phyloP scores from a whole-genome alignment of 2,888 invertebrate species.

The Synergus laeviventris region DNA sequence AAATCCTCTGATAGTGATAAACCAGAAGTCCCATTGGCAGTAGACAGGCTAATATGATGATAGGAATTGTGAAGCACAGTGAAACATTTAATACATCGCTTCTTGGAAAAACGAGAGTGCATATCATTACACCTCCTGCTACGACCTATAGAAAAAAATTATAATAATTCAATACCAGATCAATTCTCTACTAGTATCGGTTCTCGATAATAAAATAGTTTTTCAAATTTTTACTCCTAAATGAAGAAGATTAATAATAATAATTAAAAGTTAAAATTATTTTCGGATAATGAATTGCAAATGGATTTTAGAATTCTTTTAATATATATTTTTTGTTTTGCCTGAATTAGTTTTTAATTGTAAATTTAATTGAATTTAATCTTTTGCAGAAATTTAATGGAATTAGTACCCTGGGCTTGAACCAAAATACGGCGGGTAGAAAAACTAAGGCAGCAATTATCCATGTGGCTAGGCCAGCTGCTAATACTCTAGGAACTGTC shows the following conservation, averaged over 20 bases:
- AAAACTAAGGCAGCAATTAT: slow-evolving; percentile 76
- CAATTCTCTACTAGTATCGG: not conserved
- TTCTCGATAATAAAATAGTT: too few species aligned
- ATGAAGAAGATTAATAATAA: too few species aligned
- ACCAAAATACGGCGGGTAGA: slow-evolving; percentile 78
- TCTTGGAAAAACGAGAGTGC: slow-evolving; percentile 78
- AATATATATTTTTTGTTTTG: not conserved
- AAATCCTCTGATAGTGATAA: slow-evolving; percentile 79
- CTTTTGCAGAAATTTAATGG: slow-evolving; percentile 7
- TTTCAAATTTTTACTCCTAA: too few species aligned
- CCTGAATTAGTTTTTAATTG: not conserved
- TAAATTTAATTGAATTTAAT: slow-evolving; percentile 12
- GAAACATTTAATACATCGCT: slow-evolving; percentile 76
- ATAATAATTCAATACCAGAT: not conserved
- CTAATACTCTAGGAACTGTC: slow-evolving; percentile 74
- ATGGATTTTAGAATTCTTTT: not conserved
- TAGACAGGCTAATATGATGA: slow-evolving; percentile 77
- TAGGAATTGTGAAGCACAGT: slow-evolving; percentile 77
- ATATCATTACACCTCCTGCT: slow-evolving; percentile 69
- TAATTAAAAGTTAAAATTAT: too few species aligned
- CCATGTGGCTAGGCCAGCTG: slow-evolving; percentile 77
- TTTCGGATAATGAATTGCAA: too few species aligned
- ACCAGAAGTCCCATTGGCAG: slow-evolving; percentile 78
- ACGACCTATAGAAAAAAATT: slow-evolving; percentile 56
- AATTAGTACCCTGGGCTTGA: slow-evolving; percentile 69